These are phyloP conservation scores for Mesocentrotus franciscanus DNA, from an alignment of 53 echinoderm and acorn worm species.

Conservation along the genomic window DNA sequence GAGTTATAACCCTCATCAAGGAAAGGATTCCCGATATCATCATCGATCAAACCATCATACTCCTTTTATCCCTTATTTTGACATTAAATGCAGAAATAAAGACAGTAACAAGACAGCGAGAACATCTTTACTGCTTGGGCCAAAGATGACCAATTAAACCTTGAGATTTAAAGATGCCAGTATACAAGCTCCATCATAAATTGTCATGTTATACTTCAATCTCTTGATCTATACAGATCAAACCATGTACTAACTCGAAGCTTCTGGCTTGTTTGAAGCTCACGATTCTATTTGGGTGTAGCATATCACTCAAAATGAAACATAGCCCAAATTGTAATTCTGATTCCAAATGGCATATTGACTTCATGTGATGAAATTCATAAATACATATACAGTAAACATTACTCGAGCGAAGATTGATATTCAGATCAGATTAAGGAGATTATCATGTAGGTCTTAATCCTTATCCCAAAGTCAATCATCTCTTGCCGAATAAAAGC, in stretches of 20 bases:
- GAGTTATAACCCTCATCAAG: neutral
- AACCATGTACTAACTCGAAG: neutral
- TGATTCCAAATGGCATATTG: neutral
- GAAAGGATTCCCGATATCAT: neutral
- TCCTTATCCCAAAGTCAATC: neutral
- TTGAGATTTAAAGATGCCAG: slow-evolving; percentile 4
- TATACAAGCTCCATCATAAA: neutral
- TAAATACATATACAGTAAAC: neutral
- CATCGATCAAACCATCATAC: neutral
- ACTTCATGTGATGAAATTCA: neutral
- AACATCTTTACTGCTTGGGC: neutral
- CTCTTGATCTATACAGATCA: neutral
- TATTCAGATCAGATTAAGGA: neutral
- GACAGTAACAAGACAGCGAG: neutral
- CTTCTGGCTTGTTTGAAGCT: neutral
- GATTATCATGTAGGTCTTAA: neutral
- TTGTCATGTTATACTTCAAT: neutral
- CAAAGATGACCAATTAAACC: neutral
- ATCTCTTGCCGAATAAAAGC: neutral
- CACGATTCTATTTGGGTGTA: neutral
- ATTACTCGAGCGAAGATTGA: neutral
- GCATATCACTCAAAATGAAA: neutral
- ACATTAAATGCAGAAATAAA: neutral
- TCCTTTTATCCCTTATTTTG: neutral
- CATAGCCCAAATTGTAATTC: neutral